These are phyloP conservation scores for Eupithecia tripunctaria DNA, from an alignment of 2,888 invertebrate species.

Conservation along the genomic window DNA sequence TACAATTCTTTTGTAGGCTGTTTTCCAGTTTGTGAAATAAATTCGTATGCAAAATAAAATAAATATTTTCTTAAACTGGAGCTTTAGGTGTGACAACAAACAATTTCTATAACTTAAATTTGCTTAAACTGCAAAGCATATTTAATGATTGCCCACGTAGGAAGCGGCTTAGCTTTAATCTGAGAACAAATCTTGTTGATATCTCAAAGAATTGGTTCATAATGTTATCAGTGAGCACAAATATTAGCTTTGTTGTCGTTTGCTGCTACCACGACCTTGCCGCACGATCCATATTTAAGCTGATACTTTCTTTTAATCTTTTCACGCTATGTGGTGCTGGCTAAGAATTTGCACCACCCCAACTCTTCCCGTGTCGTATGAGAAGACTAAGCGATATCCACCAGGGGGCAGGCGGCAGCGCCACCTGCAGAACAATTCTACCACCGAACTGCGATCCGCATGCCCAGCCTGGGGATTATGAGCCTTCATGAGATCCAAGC, in stretches of 20 bases:
- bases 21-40: not conserved
- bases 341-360: too few relatives aligned
- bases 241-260: constrained; percentile 76
- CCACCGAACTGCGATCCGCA: too few relatives aligned
- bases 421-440: too few relatives aligned
- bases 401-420: too few relatives aligned
- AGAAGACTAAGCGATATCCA: too few relatives aligned
- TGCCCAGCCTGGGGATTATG: too few relatives aligned
- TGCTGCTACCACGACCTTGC: constrained; percentile 72
- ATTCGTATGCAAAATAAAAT: not conserved
- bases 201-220: constrained; percentile 79
- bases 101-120: constrained; percentile 43
- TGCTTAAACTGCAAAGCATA: constrained; percentile 57
- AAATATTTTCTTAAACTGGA: not conserved
- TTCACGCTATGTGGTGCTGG: too few relatives aligned
- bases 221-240: constrained; percentile 78
- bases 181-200: constrained; percentile 78
- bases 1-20: not conserved
- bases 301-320: constrained; percentile 53
- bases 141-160: constrained; percentile 65
- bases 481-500: too few relatives aligned
- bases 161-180: constrained; percentile 75
- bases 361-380: too few relatives aligned
- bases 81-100: constrained; percentile 19
- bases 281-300: constrained; percentile 62